Base-by-base conservation (phyloP, 1,140 invertebrate genomes). In the Calephelis virginiensis region DNA sequence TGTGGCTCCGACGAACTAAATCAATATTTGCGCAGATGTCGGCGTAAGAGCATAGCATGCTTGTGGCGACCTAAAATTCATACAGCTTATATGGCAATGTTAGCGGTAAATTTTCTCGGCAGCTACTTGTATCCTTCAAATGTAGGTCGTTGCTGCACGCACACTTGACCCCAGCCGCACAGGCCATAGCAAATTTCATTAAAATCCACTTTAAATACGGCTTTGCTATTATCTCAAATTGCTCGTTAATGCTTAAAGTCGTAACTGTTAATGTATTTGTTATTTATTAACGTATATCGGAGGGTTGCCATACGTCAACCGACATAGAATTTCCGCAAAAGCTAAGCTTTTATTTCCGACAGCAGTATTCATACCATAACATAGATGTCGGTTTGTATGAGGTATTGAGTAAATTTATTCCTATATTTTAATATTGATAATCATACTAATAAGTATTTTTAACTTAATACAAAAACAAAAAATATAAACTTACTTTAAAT, bases 11-110 rank as follows among this genome's bases (percentile, higher is more conserved):
- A 82, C 85, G 85, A 86, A 90, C 88, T 86, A 89, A 89, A 88
- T 90, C 88, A 90, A 90, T 90, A 90, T 90, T 90, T 89, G 88
- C 85, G 76, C 86, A 91, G 86, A 87, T 90, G 88, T 87, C 85
- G 85, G 79, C 75, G 77, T 80, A 87, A 89, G 86, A 89, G 85
- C 86, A 89, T 83, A 82, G 83, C 85, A 81, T 88, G 81, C 87
- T 87, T 82, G 81, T 81, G 81, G 80, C 86, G 89, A 91, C 89
- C 89, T 91, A 91, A 91, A 89, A 89, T 90, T 87, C 88, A 88
- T 89, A 89, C 85, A 82, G 83, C 86, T 89, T 91, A 91, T 91
- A 91, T 89, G 86, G 86, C 82, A 81, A 85, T 79, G 86, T 83
- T 91, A 91, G 89, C 89, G 89, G 89, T 91, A 91, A 91, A 91